Base-by-base conservation (phyloP, 2,797 vertebrate genomes). In the Fistularia tabacaria region DNA sequence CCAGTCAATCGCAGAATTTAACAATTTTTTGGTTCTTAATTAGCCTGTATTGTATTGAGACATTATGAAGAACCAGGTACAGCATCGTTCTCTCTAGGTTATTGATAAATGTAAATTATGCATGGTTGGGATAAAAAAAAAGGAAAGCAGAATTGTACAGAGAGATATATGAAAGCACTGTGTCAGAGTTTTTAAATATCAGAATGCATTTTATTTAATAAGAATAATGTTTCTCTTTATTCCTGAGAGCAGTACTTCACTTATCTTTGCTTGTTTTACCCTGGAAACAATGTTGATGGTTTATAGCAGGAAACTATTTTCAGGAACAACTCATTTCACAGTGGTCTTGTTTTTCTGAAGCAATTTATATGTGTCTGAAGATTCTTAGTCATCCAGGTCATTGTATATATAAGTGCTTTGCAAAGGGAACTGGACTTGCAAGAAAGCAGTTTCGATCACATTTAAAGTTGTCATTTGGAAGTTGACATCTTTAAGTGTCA, bases 391-490 rank as follows among this genome's bases (percentile, higher is more conserved):
- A 25, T 25, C 25, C 25, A 25, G 25, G 25, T 25, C 3, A 3
- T 40, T 8, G 39, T 38, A 8, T 10, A n/a, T 38, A 8, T 49
- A 7, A 14, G 37, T 39, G 7, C 6, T 13, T 38, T 10, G 2
- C 45, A 14, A 15, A 14, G 13, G 45, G 13, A 14, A 14, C 14
- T 14, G 14, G 45, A 25, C 45, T 15, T 50, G 36, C 49, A 11
- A 8, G 36, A 50, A 9, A 49, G 57, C 68, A 81, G 71, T 82
- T 12, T 36, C 15, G 10, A 12, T 37, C 8, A 9, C 43, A 11
- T 45, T 12, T 83, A 74, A 74, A 74, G 69, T 77, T 83, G 65
- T 74, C 76, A 74, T 77, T 68, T 69, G 10, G 54, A 66, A 58
- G 57, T 61, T 54, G 43, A 45, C 43, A 45, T 1, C 11, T 45